These are phyloP conservation scores for Corella eumyota DNA, from an alignment of 23 tunicate genomes.

Conservation along the genomic window DNA sequence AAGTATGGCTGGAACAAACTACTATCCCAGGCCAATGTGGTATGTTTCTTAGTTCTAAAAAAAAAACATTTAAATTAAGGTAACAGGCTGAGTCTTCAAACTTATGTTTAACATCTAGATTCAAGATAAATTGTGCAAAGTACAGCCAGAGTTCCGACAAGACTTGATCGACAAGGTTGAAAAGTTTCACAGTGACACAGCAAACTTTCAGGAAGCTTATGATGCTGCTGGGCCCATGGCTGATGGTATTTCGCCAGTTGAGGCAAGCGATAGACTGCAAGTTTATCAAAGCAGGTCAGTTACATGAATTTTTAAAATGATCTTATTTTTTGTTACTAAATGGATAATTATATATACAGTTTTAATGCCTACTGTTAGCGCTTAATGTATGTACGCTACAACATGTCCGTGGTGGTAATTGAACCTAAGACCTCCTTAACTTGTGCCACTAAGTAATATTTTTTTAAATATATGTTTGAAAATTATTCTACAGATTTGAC, in stretches of 20 bases:
- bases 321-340: too few species aligned
- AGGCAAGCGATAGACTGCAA: slow-evolving; percentile 92
- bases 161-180: slow-evolving; percentile 80
- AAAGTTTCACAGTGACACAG: slow-evolving; percentile 64
- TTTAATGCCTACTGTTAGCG: too few species aligned
- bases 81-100: background rate
- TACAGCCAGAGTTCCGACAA: slow-evolving; percentile 74
- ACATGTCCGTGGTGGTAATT: too few species aligned
- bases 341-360: background rate
- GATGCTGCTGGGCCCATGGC: slow-evolving; percentile 84
- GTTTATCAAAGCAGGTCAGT: slow-evolving; percentile 83
- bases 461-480: too few species aligned
- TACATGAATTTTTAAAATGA: background rate
- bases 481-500: slow-evolving; percentile 58
- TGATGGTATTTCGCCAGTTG: slow-evolving; percentile 86
- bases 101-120: slow-evolving; percentile 25
- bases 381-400: too few species aligned
- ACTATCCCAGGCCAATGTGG: slow-evolving; percentile 75
- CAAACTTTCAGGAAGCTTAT: slow-evolving; percentile 66
- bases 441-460: too few species aligned
- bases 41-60: slow-evolving; percentile 1
- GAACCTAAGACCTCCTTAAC: too few species aligned
- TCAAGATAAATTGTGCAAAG: slow-evolving; percentile 61
- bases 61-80: background rate
- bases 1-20: slow-evolving; percentile 89